Percentiles rank a stretch among this genome's conserved stretches.
phyloP scores from a whole-genome alignment of 2,113 vertebrate genomes.

The Pelecanoides urinatrix region DNA sequence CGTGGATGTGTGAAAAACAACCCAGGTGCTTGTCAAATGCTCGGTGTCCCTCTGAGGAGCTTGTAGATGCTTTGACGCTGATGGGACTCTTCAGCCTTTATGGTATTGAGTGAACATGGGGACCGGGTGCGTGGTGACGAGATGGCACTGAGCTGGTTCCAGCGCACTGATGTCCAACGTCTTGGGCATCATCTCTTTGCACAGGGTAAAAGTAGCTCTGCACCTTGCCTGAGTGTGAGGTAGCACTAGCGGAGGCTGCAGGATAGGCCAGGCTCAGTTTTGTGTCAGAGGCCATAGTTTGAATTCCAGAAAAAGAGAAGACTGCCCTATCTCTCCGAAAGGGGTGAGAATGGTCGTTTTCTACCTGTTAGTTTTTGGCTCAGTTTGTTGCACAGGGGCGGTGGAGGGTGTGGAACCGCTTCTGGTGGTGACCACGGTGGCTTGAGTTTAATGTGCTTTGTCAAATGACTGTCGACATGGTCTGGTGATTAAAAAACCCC shows the following conservation, averaged over 20 bases:
- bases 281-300: neutral
- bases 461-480: neutral
- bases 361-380: neutral
- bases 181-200: neutral
- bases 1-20: neutral
- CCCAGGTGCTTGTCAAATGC: too few relatives aligned
- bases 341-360: neutral
- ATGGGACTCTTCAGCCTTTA: neutral
- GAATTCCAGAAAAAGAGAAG: too few relatives aligned
- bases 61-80: neutral
- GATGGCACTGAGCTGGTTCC: neutral
- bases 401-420: neutral
- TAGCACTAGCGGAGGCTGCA: rapidly evolving
- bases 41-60: neutral
- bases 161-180: rapidly evolving
- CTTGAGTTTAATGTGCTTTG: neutral
- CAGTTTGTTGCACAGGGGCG: neutral
- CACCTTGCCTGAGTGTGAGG: neutral
- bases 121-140: rapidly evolving
- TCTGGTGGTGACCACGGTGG: neutral
- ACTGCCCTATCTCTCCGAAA: rapidly evolving
- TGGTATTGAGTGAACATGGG: neutral
- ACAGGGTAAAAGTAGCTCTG: neutral
- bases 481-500: neutral
- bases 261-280: neutral